phyloP scores from a whole-genome alignment of 2,797 vertebrate species.

The Gallirallus australis region DNA sequence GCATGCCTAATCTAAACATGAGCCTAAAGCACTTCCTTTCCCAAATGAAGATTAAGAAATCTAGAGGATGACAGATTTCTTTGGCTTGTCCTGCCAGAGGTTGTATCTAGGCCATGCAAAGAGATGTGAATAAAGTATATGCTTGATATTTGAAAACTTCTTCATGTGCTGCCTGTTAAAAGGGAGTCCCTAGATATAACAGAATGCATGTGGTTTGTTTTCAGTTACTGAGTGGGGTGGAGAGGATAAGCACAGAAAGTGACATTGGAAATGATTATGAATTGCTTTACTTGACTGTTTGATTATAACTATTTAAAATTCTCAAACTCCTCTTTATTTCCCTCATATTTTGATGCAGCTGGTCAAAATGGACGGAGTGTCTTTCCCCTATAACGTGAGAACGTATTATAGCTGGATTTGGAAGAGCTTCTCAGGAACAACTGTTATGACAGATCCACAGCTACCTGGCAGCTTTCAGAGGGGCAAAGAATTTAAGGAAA shows the following conservation, averaged over 20 bases:
- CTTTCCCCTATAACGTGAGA: neutral
- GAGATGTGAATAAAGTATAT: neutral
- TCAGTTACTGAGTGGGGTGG: neutral
- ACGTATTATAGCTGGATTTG: rapidly evolving
- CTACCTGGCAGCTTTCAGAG: neutral
- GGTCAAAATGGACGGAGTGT: neutral
- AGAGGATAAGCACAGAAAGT: neutral
- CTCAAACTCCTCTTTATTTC: neutral
- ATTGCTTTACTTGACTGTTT: neutral
- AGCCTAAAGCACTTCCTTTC: neutral
- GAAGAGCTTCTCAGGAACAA: neutral
- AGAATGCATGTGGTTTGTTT: neutral
- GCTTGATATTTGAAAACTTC: neutral
- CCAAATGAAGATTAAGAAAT: neutral
- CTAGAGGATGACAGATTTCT: neutral
- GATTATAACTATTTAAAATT: neutral
- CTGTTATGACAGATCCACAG: neutral
- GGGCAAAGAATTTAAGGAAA: neutral
- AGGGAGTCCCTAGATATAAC: neutral
- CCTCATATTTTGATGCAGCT: neutral
- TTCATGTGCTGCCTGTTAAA: neutral
- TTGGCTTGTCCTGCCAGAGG: neutral
- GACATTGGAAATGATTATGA: neutral
- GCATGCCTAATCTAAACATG: neutral
- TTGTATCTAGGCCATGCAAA: neutral